These are phyloP conservation scores for Hypotaenidia okinawae DNA, from an alignment of 2,797 vertebrate genomes.

Conservation along the genomic window DNA sequence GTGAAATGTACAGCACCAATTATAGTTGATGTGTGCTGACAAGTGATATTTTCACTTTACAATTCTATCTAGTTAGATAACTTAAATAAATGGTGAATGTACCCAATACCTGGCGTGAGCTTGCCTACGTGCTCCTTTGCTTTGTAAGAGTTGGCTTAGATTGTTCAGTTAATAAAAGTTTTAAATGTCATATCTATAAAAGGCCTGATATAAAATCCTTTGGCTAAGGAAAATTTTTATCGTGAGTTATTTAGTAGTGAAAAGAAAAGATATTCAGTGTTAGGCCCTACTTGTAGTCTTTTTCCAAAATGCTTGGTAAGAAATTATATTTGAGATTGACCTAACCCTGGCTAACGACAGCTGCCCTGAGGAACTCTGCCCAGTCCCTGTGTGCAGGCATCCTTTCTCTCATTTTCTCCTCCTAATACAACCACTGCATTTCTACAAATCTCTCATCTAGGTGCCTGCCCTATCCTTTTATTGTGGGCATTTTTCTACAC, in stretches of 20 bases:
- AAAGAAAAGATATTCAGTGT: not conserved
- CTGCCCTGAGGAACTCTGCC: not conserved
- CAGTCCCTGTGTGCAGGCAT: not conserved
- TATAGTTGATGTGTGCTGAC: conserved; percentile 58
- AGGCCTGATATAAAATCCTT: not conserved
- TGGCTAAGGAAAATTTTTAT: not conserved
- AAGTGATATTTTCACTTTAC: conserved; percentile 59
- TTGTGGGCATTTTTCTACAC: not conserved
- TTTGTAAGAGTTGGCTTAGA: conserved; percentile 33
- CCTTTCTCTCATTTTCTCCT: not conserved
- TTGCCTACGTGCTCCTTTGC: conserved; percentile 27
- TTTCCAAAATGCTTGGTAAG: not conserved
- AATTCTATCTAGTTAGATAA: conserved; percentile 38
- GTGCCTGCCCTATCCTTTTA: not conserved
- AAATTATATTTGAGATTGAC: not conserved
- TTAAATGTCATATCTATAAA: conserved; percentile 16
- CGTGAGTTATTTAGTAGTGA: not conserved
- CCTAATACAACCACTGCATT: not conserved
- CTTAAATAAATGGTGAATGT: conserved; percentile 53
- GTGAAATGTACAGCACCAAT: conserved; percentile 25
- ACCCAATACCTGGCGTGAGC: not conserved
- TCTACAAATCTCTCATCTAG: not conserved
- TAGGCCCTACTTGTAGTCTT: not conserved
- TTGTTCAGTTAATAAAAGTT: conserved; percentile 45
- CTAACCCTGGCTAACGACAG: not conserved